A percentile compares a stretch with the other conserved stretches of the same genome.
Conservation (phyloP, 2,888 invertebrate species). For the Pogonocherus hispidulus region DNA sequence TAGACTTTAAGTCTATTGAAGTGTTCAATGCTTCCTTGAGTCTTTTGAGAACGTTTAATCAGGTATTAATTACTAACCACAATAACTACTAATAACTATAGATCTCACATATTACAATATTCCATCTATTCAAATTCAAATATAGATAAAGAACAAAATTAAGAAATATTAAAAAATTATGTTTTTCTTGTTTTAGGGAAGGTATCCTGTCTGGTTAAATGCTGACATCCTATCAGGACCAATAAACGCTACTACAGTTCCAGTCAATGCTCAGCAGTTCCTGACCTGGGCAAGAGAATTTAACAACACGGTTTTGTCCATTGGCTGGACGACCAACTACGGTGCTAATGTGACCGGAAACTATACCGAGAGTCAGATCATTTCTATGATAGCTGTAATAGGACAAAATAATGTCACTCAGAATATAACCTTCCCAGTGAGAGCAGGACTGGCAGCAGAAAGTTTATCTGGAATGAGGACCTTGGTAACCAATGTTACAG, state of each 20-base stretch:
- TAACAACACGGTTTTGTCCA: constrained; percentile 78
- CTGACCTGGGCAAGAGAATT: constrained; percentile 73
- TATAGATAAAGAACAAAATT: too few species aligned
- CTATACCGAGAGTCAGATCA: constrained; percentile 77
- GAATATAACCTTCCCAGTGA: constrained; percentile 84
- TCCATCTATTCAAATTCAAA: too few species aligned
- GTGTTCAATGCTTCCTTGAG: constrained; percentile 76
- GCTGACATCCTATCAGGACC: constrained; percentile 89
- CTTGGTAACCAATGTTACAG: constrained; percentile 72
- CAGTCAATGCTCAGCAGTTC: constrained; percentile 78
- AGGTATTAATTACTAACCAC: constrained; percentile 61
- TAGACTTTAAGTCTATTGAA: constrained; percentile 88
- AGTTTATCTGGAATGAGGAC: constrained; percentile 74
- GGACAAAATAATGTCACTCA: constrained; percentile 73
- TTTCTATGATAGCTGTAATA: constrained; percentile 78
- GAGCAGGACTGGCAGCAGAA: constrained; percentile 79
- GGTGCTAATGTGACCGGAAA: constrained; percentile 67
- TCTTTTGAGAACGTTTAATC: constrained; percentile 65
- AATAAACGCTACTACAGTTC: constrained; percentile 72
- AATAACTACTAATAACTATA: too few species aligned
- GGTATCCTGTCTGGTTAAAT: constrained; percentile 87
- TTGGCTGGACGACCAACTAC: constrained; percentile 81
- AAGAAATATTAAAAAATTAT: too few species aligned
- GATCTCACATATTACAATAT: too few species aligned
- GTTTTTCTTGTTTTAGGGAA: constrained; percentile 70